Evolutionary conservation across 2,113 vertebrate genomes (phyloP), one percentile per base, ranked within the genome.

Genomic region (Podilymbus podiceps): DNA sequence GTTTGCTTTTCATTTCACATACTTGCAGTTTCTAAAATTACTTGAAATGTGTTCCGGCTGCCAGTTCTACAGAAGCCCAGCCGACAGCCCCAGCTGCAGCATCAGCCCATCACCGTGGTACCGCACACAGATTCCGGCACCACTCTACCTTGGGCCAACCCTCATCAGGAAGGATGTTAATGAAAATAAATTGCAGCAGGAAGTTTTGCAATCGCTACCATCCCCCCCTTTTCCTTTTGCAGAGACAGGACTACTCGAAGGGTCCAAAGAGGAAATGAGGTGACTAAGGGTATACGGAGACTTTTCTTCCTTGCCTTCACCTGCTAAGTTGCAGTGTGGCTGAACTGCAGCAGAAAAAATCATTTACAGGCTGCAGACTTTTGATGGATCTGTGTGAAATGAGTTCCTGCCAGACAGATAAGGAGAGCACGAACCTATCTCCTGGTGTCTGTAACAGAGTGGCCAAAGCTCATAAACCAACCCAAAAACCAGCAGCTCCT

Each of bases 11-110:
- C 85, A 42, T 91, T 96, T 95, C 76, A 95, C 79, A 97, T 58
- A 76, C 78, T 97, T 91, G 83, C 92, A 93, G 74, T 88, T 94
- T 89, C 91, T 96, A 92, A 96, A 97, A 97, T 89, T 84, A 90
- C 86, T 74, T 72, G 72, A 80, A 63, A 88, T 42, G 22, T 73
- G 53, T 81, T 81, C 35, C 0, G n/a, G 44, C 67, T 93, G 89
- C 52, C 91, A 55, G 69, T 59, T 77, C 81, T 94, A 83, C 58
- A 85, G 91, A 86, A 93, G 78, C 64, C 79, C 76, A 87, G 76
- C 82, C 35, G 30, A 52, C 93, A 89, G 90, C 72, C 62, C 59
- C 81, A 85, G 83, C 82, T 72, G 67, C 60, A 69, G 62, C 68
- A 82, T 21, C 75, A 72, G 76, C 35, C 81, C 64, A 15, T 52